Conservation (phyloP, 2,888 invertebrate genomes). For the Agonopterix alstromeriana region DNA sequence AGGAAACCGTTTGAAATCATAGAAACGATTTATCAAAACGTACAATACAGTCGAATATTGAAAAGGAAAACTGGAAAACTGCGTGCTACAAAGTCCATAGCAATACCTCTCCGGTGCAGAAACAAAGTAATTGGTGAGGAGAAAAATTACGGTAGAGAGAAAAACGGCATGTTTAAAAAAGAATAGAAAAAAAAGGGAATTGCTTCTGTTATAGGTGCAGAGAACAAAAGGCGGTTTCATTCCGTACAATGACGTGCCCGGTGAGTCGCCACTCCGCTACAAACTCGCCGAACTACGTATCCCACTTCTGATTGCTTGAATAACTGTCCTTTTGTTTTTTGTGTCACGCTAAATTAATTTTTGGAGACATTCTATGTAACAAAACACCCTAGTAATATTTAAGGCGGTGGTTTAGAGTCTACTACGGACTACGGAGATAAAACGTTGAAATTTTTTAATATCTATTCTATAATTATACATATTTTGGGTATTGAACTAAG, state of each 20-base stretch:
- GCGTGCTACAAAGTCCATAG: slow-evolving; percentile 20
- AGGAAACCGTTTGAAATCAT: too few relatives aligned
- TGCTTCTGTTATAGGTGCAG: slow-evolving; percentile 35
- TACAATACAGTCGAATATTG: slow-evolving; percentile 20
- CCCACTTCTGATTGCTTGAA: too few relatives aligned
- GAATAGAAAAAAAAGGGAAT: slow-evolving; percentile 30
- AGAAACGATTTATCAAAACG: neutral
- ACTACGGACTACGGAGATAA: too few relatives aligned
- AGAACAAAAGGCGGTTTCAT: slow-evolving; percentile 37
- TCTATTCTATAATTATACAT: too few relatives aligned
- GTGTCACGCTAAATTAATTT: too few relatives aligned
- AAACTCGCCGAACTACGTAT: too few relatives aligned
- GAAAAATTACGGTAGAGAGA: slow-evolving; percentile 48
- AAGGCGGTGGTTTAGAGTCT: too few relatives aligned
- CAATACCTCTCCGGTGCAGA: slow-evolving; percentile 40
- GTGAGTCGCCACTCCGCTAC: slow-evolving; percentile 3
- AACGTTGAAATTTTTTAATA: too few relatives aligned
- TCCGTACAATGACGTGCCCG: slow-evolving; percentile 25
- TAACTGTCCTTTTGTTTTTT: too few relatives aligned
- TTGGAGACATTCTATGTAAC: too few relatives aligned
- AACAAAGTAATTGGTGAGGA: slow-evolving; percentile 57
- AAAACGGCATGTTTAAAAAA: slow-evolving; percentile 39
- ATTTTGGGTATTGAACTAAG: too few relatives aligned
- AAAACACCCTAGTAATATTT: too few relatives aligned
- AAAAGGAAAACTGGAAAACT: slow-evolving; percentile 29